Evolutionary conservation across 2,797 vertebrate species (phyloP).

Genomic region (Somateria mollissima): DNA sequence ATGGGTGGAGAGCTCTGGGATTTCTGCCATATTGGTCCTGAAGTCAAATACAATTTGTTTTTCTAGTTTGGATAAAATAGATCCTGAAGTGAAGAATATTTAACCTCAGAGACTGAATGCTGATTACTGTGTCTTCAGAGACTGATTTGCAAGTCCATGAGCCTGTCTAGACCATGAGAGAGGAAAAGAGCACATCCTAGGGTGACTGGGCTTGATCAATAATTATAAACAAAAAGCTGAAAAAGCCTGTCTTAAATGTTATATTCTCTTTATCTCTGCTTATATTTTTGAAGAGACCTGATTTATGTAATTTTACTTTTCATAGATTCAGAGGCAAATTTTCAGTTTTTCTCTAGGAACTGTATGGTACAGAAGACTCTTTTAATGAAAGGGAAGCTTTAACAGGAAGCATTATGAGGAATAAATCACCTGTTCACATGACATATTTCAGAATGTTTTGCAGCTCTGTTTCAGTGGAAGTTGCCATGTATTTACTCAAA

Average conservation of each 20-base stretch:
- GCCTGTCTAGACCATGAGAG: background rate
- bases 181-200: background rate
- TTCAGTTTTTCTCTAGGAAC: background rate
- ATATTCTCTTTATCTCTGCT: background rate
- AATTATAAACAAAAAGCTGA: background rate
- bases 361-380: rapidly evolving
- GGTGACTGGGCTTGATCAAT: background rate
- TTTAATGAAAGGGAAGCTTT: background rate
- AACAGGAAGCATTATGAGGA: rapidly evolving
- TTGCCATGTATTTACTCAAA: background rate
- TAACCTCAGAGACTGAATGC: conserved; percentile 3
- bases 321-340: background rate
- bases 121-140: background rate
- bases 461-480: background rate
- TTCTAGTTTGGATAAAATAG: conserved; percentile 40
- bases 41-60: conserved; percentile 60
- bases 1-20: conserved; percentile 67
- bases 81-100: conserved; percentile 16
- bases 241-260: background rate
- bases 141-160: background rate
- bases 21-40: conserved; percentile 66
- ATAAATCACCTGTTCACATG: background rate
- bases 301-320: background rate
- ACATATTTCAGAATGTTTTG: background rate
- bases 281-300: background rate